phyloP scores from a whole-genome alignment of 2,888 invertebrate species.

The Pristionchus entomophagus region DNA sequence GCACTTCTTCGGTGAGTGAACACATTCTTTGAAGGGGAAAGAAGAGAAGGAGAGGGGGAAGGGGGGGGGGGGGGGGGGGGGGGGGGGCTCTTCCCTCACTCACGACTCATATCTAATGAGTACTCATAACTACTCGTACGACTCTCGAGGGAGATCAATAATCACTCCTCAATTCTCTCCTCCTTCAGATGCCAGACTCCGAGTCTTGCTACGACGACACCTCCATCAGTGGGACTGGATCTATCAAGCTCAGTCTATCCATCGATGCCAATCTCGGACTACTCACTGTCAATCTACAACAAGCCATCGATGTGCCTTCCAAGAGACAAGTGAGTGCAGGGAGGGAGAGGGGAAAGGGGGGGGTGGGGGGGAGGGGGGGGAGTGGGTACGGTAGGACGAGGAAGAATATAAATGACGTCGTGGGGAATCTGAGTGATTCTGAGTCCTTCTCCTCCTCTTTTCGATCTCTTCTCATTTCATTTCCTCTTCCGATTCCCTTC shows the following conservation, averaged over 20 bases:
- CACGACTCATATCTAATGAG: conserved; percentile 32
- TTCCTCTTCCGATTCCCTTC: conserved; percentile 6
- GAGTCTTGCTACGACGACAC: conserved; percentile 46
- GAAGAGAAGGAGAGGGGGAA: neutral
- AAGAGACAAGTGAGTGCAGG: conserved; percentile 62
- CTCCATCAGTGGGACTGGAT: conserved; percentile 78
- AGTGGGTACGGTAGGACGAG: neutral
- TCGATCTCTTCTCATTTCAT: conserved; percentile 41
- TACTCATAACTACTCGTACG: neutral
- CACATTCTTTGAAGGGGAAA: neutral
- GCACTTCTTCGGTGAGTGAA: conserved; percentile 51
- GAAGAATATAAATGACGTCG: neutral
- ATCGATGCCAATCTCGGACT: conserved; percentile 83
- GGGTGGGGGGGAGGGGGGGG: neutral
- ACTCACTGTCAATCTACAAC: conserved; percentile 82
- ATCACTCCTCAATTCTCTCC: neutral
- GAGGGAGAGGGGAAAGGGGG: too few species aligned
- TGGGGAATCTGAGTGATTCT: neutral
- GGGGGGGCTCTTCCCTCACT: neutral
- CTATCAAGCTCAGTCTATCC: conserved; percentile 81
- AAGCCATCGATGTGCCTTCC: conserved; percentile 79
- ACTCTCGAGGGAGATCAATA: too few species aligned
- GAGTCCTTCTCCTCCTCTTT: conserved; percentile 12
- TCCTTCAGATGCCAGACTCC: conserved; percentile 42
- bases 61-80: neutral